Base-by-base conservation (phyloP, 53 echinoderm and acorn worm genomes). In the Hippasteria phrygiana region DNA sequence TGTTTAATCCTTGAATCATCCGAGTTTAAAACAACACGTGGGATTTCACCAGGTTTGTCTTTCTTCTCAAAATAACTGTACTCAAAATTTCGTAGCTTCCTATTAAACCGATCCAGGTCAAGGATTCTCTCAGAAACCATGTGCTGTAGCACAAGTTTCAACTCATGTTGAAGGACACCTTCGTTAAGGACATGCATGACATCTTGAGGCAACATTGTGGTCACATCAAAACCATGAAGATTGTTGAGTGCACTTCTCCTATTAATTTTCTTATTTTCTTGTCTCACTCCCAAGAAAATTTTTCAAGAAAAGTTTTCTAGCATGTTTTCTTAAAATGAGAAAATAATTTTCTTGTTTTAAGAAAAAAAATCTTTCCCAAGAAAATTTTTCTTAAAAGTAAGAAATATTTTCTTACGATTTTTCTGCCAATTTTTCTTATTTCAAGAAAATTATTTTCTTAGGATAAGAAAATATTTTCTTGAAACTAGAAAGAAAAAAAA, bases 171-270 rank as follows among this genome's bases (percentile, higher is more conserved):
- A 32, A 85, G 55, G 31, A 69, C 47, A 29, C 85, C 85, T 85
- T 85, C 85, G 26, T 63, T 48, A 6, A 85, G 24, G 32, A 69
- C 69, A 70, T 85, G 85, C 85, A 85, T 85, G 46, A 85, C 45
- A 69, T 85, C 85, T 85, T 85, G 85, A 43, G 85, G 70, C 32
- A 85, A 43, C 70, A 66, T 65, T 42, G 62, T 40, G 26, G 85
- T 85, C 31, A 85, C 85, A 85, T 85, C 85, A 85, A 85, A 85
- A 34, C 31, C 35, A 66, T 62, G 85, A 70, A 85, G 47, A 33
- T 85, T 32, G 64, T 65, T 63, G 48, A 85, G 69, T 37, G 17
- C 45, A 69, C 85, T 63, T 85, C 85, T 66, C 20, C 65, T 47
- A 45, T 69, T 69, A 69, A 85, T n/a, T n/a, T n/a, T n/a, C n/a